These are phyloP conservation scores for Bradypodion ventrale DNA, from an alignment of 2,797 vertebrate genomes.

Conservation along the genomic window DNA sequence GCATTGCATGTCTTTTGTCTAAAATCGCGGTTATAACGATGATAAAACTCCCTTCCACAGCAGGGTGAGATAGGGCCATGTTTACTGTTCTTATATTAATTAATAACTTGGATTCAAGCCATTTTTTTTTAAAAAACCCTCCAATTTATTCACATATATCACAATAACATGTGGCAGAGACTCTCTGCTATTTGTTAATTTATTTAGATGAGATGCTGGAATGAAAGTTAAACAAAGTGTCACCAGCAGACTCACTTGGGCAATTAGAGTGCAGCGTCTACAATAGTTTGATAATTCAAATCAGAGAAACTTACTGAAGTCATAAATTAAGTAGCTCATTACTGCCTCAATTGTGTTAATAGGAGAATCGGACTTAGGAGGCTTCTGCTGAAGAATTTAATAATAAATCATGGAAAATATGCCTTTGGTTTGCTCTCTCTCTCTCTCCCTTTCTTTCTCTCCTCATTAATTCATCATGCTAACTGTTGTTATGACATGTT, in stretches of 20 bases:
- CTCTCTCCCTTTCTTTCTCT: rapidly evolving
- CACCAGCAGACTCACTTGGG: constrained; percentile 64
- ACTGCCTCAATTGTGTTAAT: constrained; percentile 71
- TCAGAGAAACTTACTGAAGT: constrained; percentile 57
- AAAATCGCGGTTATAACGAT: not conserved
- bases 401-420: constrained; percentile 33
- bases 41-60: not conserved
- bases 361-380: constrained; percentile 60
- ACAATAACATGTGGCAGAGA: constrained; percentile 34
- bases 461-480: constrained; percentile 7
- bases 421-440: not conserved
- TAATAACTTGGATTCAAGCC: constrained; percentile 27
- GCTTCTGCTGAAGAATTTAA: constrained; percentile 48
- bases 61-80: not conserved
- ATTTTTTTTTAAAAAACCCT: constrained; percentile 39
- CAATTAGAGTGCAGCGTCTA: constrained; percentile 68
- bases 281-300: constrained; percentile 70
- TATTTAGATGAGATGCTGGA: constrained; percentile 73
- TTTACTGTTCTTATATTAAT: constrained; percentile 34
- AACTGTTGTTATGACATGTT: constrained; percentile 18
- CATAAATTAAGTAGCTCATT: constrained; percentile 72
- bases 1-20: no score
- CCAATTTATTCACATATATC: constrained; percentile 36
- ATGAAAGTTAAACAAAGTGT: constrained; percentile 66
- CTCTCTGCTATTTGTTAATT: constrained; percentile 59